Base-by-base conservation (phyloP, 30 jellyfish, hydroid and myxozoan genomes). In the Hydra vulgaris region DNA sequence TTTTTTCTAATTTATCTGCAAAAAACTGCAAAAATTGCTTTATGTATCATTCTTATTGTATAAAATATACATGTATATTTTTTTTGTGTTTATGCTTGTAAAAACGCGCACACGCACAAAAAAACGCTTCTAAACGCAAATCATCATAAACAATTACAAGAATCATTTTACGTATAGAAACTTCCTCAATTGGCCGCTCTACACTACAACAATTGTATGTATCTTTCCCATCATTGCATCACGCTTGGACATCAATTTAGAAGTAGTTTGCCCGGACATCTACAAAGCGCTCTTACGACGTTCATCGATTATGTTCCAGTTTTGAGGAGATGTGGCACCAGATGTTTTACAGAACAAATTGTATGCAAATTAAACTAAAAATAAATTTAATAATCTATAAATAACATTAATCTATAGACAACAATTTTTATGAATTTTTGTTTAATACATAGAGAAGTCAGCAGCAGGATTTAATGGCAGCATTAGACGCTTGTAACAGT, bases 121-220 rank as follows among this genome's bases (percentile, higher is more conserved):
- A n/a, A n/a, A n/a, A n/a, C n/a, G n/a, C n/a, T n/a, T n/a, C n/a
- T n/a, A n/a, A n/a, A n/a, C n/a, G n/a, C n/a, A n/a, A n/a, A n/a
- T n/a, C n/a, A n/a, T n/a, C n/a, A n/a, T n/a, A n/a, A n/a, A n/a
- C n/a, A n/a, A n/a, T n/a, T n/a, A n/a, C n/a, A 19, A 73, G 7
- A n/a, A 0, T 26, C 0, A 4, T 81, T 81, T 26, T 1, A 0
- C 17, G 26, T 61, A 12, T 77, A 84, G 93, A 84, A 87, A 70
- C 93, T 92, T 5, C 98, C 98, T 0, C 98, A 92, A 79, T 52
- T 92, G 84, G 96, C 98, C 19, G 98, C 98, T 1, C 88, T 92
- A 16, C 95, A 92, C 70, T 87, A 83, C 89, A 92, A 92, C 94
- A 92, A 86, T 80, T 79, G 93, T 76, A 87, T 92, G 98, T 92